Evolutionary conservation across 2,797 vertebrate species (phyloP), one percentile per base, ranked within the genome.

Genomic region (Acipenser oxyrinchus): DNA sequence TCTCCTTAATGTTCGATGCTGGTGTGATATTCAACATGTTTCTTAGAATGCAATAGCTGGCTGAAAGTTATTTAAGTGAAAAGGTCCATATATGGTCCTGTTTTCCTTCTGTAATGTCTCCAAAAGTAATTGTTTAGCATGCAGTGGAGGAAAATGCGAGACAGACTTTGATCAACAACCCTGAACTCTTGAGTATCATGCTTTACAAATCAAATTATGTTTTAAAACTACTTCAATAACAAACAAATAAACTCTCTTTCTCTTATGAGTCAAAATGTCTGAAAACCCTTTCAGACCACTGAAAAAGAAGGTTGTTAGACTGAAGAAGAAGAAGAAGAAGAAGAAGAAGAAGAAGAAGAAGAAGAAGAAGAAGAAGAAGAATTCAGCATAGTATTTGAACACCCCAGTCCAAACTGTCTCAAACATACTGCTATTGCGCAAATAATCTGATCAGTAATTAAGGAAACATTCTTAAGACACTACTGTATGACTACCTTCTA

Each of bases 1-100:
- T 11, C 64, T 48, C 52, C 37, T 8, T 64, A 63, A 52, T 11
- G 52, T 65, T 5, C 62, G 64, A 66, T 69, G 37, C 37, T 4
- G 5, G 37, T 37, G 37, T n/a, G 53, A 55, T 55, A 55, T n/a
- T 10, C 10, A 55, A 7, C 4, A 55, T n/a, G n/a, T 55, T 7
- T 55, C 4, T n/a, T 10, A 55, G 53, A n/a, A 55, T 10, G 53
- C 53, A 55, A n/a, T 10, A 55, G n/a, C 53, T n/a, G 53, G 3
- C 53, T 55, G 53, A 55, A 10, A 55, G 53, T 10, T 55, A 55
- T 10, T 6, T 55, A 55, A 55, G 53, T 10, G 53, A n/a, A 55
- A 55, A 7, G 9, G 53, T 55, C 53, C 9, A n/a, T 55, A 6
- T 55, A 10, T 10, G 53, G 53, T 55, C n/a, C 53, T n/a, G n/a